Evolutionary conservation across 2,797 vertebrate genomes (phyloP), one percentile per base, ranked within the genome.

Genomic region (Phrynocephalus vlangalii): DNA sequence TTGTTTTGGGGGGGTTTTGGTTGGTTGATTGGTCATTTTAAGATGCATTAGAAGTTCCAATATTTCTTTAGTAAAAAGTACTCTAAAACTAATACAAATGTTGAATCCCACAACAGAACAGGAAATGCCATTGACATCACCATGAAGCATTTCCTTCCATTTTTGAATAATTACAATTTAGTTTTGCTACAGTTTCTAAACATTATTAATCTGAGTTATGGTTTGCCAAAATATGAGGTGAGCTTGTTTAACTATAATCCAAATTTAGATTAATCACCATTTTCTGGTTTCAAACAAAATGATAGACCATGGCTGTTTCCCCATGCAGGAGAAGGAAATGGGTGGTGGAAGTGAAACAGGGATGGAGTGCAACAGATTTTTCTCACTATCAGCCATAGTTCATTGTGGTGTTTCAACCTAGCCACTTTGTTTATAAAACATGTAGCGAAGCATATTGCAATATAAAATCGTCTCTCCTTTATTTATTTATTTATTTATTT

Each of bases 51-150:
- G 30, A 48, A 33, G 22, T 79, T 79, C 1, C 1, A 80, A 73
- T 26, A 4, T 18, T 88, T 9, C 20, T 63, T 75, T 13, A 0
- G 0, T 89, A 84, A 86, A 78, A 56, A 75, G 18, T 87, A 5
- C 87, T 11, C 2, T 92, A 87, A 77, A 4, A 90, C 26, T 86
- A 48, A 44, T 16, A 18, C 20, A 72, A 86, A 38, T 5, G 50
- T 80, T 80, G 68, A 30, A 38, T 56, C 2, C 18, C 30, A 60
- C 66, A 78, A 9, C 28, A 22, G n/a, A 50, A 78, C 66, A 85
- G 13, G 2, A 78, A 48, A n/a, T 73, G 28, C 63, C 11, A 15
- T 13, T 50, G 13, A 15, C 9, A 24, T 84, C 16, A 84, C 18
- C 1, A 30, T 73, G 73, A 73, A 26, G 8, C 7, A 33, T 84